Base-by-base conservation (phyloP, 2,113 vertebrate genomes). In the Cheilinus undulatus region DNA sequence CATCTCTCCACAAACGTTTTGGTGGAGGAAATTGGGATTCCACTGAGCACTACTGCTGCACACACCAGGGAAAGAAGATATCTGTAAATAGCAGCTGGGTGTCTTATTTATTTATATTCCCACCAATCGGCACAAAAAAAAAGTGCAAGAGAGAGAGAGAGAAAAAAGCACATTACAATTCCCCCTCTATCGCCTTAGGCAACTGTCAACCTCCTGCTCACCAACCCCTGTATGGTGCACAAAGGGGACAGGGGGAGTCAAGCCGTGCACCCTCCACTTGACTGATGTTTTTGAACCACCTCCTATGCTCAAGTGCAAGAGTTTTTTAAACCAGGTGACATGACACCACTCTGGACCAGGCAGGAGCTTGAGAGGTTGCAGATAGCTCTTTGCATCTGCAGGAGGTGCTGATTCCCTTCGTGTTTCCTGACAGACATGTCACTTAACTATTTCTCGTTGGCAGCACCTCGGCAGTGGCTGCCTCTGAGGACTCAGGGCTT, bases 1-100 rank as follows among this genome's bases (percentile, higher is more conserved):
- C 34, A 36, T 19, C 65, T 43, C 30, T 71, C 38, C 64, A 38
- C 51, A 51, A 48, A 38, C 2, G 26, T 48, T 80, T 68, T 61
- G 56, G 52, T 53, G 17, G 23, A 68, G 53, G 46, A 86, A 67
- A 84, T 82, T 81, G 71, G 69, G 66, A 89, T 83, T 92, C 82
- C 59, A 59, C 78, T 69, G 82, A 77, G 57, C 65, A 34, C 59
- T 51, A 79, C 69, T 63, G 59, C 65, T 57, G 68, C 65, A 63
- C 68, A 57, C 73, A 68, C 64, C 3, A 34, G 63, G 62, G 59
- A 70, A 87, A 88, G 75, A 69, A 54, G 30, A 78, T 89, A 84
- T 92, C 91, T 93, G 86, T 84, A 91, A 92, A 92, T 91, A 90
- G 90, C 84, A 89, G 83, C 74, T 75, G 78, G 60, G 74, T 75